phyloP scores from a whole-genome alignment of 2,888 invertebrate genomes.

The Lasioglossum morio region DNA sequence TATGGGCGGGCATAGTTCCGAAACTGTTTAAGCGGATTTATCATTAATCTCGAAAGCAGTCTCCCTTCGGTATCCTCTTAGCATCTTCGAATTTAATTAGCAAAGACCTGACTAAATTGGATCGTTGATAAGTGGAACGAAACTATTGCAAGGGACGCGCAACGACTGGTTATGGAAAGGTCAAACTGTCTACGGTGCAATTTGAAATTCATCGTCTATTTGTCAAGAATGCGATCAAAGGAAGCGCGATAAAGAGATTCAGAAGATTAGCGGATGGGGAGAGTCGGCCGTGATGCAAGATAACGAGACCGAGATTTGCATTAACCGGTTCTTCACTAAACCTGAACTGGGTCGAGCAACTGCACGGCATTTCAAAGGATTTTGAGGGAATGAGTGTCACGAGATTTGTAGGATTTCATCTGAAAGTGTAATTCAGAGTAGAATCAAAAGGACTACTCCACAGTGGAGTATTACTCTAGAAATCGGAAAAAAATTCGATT shows the following conservation, averaged over 20 bases:
- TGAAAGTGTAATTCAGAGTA: conserved; percentile 19
- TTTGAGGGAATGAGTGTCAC: background rate
- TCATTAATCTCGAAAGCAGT: conserved; percentile 55
- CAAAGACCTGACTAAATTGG: conserved; percentile 40
- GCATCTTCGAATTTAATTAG: conserved; percentile 58
- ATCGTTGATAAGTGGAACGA: conserved; percentile 18
- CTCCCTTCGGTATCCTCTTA: conserved; percentile 39
- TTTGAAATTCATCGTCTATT: background rate
- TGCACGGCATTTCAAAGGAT: background rate
- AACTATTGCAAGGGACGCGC: background rate
- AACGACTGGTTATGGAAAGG: too few relatives aligned
- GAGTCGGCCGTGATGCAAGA: background rate
- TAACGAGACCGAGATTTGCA: background rate
- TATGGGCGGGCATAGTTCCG: conserved; percentile 16
- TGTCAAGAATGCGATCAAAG: background rate
- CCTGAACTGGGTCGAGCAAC: background rate
- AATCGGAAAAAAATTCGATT: too few relatives aligned
- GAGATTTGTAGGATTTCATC: background rate
- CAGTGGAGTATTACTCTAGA: too few relatives aligned
- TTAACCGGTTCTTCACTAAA: background rate
- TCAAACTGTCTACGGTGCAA: background rate
- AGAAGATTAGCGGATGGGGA: background rate
- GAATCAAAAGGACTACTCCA: background rate
- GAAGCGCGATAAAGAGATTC: background rate
- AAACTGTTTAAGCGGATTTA: conserved; percentile 54